Conservation (phyloP, 2,113 vertebrate species). For the Pagrus major region DNA sequence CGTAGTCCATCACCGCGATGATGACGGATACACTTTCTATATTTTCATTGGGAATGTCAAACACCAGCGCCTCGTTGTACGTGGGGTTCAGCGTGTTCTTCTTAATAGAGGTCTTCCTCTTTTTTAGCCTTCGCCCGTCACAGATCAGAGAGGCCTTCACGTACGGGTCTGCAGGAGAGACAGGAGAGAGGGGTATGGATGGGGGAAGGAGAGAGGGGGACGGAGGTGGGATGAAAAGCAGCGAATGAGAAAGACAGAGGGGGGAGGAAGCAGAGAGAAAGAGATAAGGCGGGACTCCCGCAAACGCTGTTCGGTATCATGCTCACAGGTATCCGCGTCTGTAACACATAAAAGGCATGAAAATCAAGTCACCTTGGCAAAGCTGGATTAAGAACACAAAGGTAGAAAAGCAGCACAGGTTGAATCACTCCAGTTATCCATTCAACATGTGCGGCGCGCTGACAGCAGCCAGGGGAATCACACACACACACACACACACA, state of each 20-base stretch:
- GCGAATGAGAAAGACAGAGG: not conserved
- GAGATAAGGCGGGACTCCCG: conserved; percentile 38
- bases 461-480: conserved; percentile 40
- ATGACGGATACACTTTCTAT: conserved; percentile 91
- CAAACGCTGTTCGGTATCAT: conserved; percentile 39
- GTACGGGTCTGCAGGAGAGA: conserved; percentile 87
- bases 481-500: conserved; percentile 18
- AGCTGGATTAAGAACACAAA: conserved; percentile 74
- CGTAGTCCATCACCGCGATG: conserved; percentile 94
- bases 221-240: not conserved
- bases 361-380: conserved; percentile 74
- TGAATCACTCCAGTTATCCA: conserved; percentile 58
- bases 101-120: conserved; percentile 95
- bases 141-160: conserved; percentile 95
- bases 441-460: conserved; percentile 58
- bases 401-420: conserved; percentile 63
- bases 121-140: conserved; percentile 93
- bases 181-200: not conserved
- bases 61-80: conserved; percentile 94
- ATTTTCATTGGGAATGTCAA: conserved; percentile 94
- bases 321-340: conserved; percentile 55
- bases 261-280: conserved; percentile 13
- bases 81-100: conserved; percentile 95
- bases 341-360: conserved; percentile 64
- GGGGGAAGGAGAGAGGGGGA: too few relatives aligned